phyloP scores from a whole-genome alignment of 2,797 vertebrate species.

The Diceros bicornis region DNA sequence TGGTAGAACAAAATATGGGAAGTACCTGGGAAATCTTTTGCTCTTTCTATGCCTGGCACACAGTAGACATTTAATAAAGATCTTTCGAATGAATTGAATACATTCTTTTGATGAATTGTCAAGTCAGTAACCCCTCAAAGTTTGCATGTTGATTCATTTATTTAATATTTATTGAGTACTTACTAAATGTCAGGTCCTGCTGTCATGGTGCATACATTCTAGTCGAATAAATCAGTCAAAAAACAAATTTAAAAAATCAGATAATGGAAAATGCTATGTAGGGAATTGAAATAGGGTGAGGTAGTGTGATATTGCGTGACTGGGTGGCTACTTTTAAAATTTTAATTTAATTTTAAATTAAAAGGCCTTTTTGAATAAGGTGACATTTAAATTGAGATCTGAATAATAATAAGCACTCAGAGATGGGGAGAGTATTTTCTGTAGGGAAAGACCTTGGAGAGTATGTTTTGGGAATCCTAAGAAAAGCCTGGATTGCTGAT shows the following conservation, averaged over 20 bases:
- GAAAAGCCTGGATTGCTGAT: neutral
- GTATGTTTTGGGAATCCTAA: conserved; percentile 8
- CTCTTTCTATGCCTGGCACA: neutral
- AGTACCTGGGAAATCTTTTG: conserved; percentile 43
- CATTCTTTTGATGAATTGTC: conserved; percentile 1
- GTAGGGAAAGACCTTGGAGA: neutral
- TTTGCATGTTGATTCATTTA: conserved; percentile 38
- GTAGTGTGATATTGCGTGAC: neutral
- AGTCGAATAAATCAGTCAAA: neutral
- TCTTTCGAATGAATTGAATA: conserved; percentile 45
- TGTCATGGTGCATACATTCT: neutral
- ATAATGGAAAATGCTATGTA: conserved; percentile 9
- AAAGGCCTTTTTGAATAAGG: conserved; percentile 55
- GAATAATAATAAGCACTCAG: conserved; percentile 30
- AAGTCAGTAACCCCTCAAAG: neutral
- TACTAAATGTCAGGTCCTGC: neutral
- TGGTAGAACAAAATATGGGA: conserved; percentile 21
- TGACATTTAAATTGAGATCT: conserved; percentile 57
- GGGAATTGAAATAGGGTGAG: conserved; percentile 39
- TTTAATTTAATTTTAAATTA: no score
- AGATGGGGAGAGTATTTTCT: neutral
- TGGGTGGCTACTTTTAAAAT: conserved; percentile 52
- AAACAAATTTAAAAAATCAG: neutral
- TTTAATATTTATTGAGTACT: conserved; percentile 50
- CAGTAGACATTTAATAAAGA: neutral